A percentile compares a stretch with the other conserved stretches of the same genome.
phyloP scores from a whole-genome alignment of 1,140 invertebrate species.

The Ceratina calcarata region DNA sequence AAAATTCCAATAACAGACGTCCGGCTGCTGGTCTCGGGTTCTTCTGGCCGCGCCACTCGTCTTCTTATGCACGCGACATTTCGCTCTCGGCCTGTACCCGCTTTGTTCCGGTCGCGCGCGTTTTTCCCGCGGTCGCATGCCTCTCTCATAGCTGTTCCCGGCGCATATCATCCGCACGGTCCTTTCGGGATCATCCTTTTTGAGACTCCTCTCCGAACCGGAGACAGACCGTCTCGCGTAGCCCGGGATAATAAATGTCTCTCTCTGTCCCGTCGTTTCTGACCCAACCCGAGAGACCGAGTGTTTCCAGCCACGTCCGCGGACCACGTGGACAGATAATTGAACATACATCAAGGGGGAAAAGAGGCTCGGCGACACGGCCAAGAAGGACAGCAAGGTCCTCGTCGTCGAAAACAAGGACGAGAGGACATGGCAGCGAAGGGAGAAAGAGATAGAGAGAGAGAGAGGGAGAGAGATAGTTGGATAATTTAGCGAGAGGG shows the following conservation, averaged over 20 bases:
- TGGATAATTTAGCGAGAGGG: conserved; percentile 66
- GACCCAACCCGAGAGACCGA: background rate
- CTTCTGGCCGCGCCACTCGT: conserved; percentile 12
- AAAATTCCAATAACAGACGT: conserved; percentile 61
- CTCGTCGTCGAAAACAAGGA: conserved; percentile 13
- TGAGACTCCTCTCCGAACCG: conserved; percentile 49
- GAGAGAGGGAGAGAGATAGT: conserved; percentile 1
- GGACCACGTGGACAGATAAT: conserved; percentile 68
- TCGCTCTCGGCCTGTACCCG: conserved; percentile 30
- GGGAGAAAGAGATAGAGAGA: background rate
- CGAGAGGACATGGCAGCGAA: background rate
- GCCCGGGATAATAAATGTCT: conserved; percentile 70
- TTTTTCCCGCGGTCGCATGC: conserved; percentile 47
- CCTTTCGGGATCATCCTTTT: conserved; percentile 48
- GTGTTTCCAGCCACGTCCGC: background rate
- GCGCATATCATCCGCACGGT: conserved; percentile 53
- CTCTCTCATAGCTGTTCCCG: conserved; percentile 32
- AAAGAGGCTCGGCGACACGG: conserved; percentile 47
- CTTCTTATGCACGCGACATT: conserved; percentile 48
- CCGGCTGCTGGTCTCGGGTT: background rate
- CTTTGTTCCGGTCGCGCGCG: conserved; percentile 38
- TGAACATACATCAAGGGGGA: conserved; percentile 70
- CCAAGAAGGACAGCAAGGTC: conserved; percentile 37
- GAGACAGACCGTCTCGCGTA: conserved; percentile 51
- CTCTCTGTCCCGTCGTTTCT: conserved; percentile 56